Evolutionary conservation across 64 coral and sea anemone genomes (phyloP), one percentile per base, ranked within the genome.

Genomic region (Dendrophyllia cribrosa): DNA sequence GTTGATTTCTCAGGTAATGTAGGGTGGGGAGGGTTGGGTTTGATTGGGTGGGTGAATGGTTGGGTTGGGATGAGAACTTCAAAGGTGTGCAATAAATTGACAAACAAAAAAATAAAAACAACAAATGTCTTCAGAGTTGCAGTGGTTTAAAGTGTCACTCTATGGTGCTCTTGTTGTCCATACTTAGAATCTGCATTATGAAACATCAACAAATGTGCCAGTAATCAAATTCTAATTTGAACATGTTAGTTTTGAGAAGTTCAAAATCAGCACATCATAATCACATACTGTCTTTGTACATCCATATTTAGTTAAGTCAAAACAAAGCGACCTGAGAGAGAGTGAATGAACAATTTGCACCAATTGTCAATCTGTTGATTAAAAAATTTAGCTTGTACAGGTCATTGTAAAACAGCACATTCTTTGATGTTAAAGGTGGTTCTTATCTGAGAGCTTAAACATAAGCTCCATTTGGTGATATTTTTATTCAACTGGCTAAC

Each of bases 41-140:
- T 58, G 88, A 60, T 70, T 44, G 34, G 70, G 11, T 67, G 53
- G 78, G 78, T 10, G 49, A 49, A 23, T 50, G 25, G 19, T 21
- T 44, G 80, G 59, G 61, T 76, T 83, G 58, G 59, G 43, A 12
- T 47, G 16, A 76, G 14, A 45, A 45, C 2, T 73, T 43, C 14
- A 43, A 22, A 53, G 74, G 80, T 83, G 80, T 83, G 80, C 61
- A 51, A 20, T 23, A 9, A 77, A 44, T 83, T 83, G 62, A 17
- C 15, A 45, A 49, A 43, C 45, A 4, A 72, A 44, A 4, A 7
- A 0, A 9, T 34, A 46, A 59, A 16, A 19, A 14, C 8, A 8
- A 79, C 51, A 16, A 79, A 55, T 53, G 51, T 75, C 46, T 75
- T 49, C 72, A 50, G 47, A 4, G 44, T 49, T 45, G 6, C 69